Conservation (phyloP, 2,113 vertebrate species). For the Gavialis gangeticus region DNA sequence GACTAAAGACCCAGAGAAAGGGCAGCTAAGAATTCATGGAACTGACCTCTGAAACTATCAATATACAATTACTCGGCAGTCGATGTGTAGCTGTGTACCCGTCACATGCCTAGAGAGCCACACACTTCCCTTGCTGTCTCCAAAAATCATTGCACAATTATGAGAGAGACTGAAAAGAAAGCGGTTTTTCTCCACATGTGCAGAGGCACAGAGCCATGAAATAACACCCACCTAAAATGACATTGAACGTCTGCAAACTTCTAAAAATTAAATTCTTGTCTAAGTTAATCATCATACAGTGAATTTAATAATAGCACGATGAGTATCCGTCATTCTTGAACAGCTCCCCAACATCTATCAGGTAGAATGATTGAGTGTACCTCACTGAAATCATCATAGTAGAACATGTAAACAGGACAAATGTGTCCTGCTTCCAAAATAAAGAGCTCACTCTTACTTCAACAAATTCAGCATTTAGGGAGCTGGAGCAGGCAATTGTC, state of each 20-base stretch:
- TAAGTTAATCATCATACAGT: neutral
- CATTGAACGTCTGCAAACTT: neutral
- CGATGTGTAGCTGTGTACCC: accelerated
- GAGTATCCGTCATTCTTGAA: neutral
- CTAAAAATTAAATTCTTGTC: neutral
- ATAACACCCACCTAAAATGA: neutral
- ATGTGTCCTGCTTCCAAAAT: neutral
- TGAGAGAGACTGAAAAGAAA: accelerated
- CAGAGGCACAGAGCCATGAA: neutral
- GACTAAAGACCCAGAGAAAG: neutral
- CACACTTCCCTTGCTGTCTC: neutral
- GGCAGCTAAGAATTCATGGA: neutral
- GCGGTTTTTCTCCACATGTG: neutral
- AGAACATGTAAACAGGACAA: neutral
- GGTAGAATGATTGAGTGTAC: neutral
- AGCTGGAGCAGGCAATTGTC: neutral
- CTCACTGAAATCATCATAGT: neutral
- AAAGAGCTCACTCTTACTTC: neutral
- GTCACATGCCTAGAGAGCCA: accelerated
- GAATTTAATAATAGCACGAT: neutral
- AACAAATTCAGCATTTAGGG: neutral
- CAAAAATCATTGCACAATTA: neutral
- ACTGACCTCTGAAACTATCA: accelerated
- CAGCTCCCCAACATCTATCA: neutral
- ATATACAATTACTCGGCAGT: neutral